Conservation (phyloP, 2,888 invertebrate species). For the Ectropis crepuscularia region DNA sequence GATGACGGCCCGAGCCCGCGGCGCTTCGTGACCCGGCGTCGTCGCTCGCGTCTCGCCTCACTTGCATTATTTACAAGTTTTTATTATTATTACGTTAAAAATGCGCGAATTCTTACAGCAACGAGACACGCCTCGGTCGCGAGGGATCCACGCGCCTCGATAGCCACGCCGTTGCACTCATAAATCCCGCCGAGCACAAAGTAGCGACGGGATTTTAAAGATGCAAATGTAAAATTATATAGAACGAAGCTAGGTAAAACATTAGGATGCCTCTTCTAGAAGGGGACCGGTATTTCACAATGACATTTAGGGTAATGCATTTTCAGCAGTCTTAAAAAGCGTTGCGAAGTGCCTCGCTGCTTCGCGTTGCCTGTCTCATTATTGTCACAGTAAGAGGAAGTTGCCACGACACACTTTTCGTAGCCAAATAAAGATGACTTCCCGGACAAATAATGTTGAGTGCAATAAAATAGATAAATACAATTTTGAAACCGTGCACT, state of each 20-base stretch:
- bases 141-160: constrained; percentile 80
- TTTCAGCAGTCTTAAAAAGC: constrained; percentile 58
- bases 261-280: constrained; percentile 39
- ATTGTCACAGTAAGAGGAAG: constrained; percentile 58
- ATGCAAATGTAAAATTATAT: constrained; percentile 47
- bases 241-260: constrained; percentile 22
- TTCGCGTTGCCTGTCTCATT: constrained; percentile 63
- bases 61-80: constrained; percentile 74
- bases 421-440: constrained; percentile 50
- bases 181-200: constrained; percentile 46
- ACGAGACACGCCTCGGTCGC: constrained; percentile 66
- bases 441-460: constrained; percentile 30
- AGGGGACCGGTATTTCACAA: constrained; percentile 49
- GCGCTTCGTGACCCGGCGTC: constrained; percentile 78
- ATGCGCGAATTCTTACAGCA: constrained; percentile 75
- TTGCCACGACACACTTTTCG: constrained; percentile 50
- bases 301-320: constrained; percentile 57
- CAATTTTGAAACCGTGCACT: constrained; percentile 49
- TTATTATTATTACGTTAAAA: constrained; percentile 81
- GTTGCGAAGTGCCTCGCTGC: constrained; percentile 53
- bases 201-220: constrained; percentile 43
- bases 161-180: constrained; percentile 62
- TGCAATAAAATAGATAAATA: constrained; percentile 47
- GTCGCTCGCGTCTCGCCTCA: constrained; percentile 57
- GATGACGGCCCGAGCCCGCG: constrained; percentile 73